Evolutionary conservation across 2,888 invertebrate genomes (phyloP).

Genomic region (Kuschelorhynchus macadamiae): DNA sequence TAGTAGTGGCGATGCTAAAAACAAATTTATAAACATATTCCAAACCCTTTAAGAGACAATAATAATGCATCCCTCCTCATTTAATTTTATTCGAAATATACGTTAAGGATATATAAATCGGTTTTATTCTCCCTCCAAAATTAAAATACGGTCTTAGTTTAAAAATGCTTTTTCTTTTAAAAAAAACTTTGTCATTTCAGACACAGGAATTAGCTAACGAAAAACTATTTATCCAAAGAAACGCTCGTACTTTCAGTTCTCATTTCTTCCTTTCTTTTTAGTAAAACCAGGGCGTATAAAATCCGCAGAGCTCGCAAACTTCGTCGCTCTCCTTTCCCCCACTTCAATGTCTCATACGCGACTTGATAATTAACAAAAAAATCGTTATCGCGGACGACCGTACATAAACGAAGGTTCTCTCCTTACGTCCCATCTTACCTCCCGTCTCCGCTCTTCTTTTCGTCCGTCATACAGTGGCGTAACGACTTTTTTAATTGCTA

Average conservation of each 20-base stretch:
- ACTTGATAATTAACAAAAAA: conserved; percentile 71
- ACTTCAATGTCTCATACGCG: conserved; percentile 66
- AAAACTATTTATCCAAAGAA: conserved; percentile 43
- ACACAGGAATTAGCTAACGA: conserved; percentile 30
- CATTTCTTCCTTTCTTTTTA: conserved; percentile 41
- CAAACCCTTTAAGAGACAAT: no score
- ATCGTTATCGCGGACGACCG: conserved; percentile 70
- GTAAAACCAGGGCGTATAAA: conserved; percentile 47
- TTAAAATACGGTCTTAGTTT: no score
- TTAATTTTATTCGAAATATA: no score
- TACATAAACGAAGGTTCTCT: conserved; percentile 69
- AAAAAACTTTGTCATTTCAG: no score
- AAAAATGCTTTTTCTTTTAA: no score
- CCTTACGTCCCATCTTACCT: conserved; percentile 64
- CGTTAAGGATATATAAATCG: no score
- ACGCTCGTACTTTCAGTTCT: conserved; percentile 5
- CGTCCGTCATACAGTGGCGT: conserved; percentile 47
- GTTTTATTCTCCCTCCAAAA: no score
- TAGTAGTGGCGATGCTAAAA: no score
- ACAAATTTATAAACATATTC: no score
- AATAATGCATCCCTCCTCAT: no score
- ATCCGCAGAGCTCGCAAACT: conserved; percentile 50
- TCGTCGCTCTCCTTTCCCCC: conserved; percentile 35
- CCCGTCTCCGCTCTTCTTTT: conserved; percentile 57
- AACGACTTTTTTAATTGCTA: conserved; percentile 47